Base-by-base conservation (phyloP, 2,113 vertebrate genomes). In the Oreocharis arfaki region DNA sequence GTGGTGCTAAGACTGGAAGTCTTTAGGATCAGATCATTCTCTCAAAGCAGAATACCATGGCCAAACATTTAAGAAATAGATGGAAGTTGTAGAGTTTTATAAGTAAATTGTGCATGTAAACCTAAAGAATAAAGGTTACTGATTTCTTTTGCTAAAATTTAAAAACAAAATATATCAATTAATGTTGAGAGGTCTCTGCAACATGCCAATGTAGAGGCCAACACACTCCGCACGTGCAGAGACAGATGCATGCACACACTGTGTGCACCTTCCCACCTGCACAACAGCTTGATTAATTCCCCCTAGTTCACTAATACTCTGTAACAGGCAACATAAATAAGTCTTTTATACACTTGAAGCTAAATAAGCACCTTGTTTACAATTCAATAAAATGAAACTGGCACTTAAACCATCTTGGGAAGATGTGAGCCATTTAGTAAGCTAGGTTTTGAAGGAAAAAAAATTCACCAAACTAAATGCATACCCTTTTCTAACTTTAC, bases 211-310 rank as follows among this genome's bases (percentile, higher is more conserved):
- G 1, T 2, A 46, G 56, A 84, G 12, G 21, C 42, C 42, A 78
- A 44, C 12, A 8, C 4, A 4, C 7, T 16, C 18, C 46, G n/a
- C 27, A 16, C 23, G 21, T 19, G 33, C 16, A 81, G 61, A 84
- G 30, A 60, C 59, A 52, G 35, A 53, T 4, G 22, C 1, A 1
- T 1, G 2, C 22, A 42, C 16, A 30, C 13, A 19, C 17, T 9
- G 22, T 7, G 14, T 12, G 13, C 32, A 52, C 28, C 47, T 55
- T 71, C 79, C 78, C 74, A 82, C 52, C 82, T 59, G 81, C 55
- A 65, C 76, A 84, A n/a, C 59, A 84, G 46, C 59, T 65, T 87
- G 53, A 92, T 35, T 47, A 71, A 82, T 18, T 44, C 44, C 30
- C 33, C 19, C 28, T 16, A 47, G 41, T 5, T 88, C 71, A 76